These are phyloP conservation scores for Hippasteria phrygiana DNA, from an alignment of 53 echinoderm and acorn worm species.

Conservation along the genomic window DNA sequence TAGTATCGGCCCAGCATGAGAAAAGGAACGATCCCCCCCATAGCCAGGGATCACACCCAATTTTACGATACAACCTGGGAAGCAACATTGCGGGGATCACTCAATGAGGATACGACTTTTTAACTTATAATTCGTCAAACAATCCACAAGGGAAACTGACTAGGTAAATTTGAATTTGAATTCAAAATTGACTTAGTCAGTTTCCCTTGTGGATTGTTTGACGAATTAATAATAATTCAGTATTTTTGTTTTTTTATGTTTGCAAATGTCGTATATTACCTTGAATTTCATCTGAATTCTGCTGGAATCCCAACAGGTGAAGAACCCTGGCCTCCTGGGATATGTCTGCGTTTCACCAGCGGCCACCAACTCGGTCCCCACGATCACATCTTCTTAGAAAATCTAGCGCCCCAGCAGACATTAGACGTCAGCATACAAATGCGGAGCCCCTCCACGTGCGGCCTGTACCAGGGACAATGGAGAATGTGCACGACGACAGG, in stretches of 20 bases:
- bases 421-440: slow-evolving; percentile 92
- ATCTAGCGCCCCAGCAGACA: slow-evolving; percentile 66
- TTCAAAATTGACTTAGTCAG: no score
- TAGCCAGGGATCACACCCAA: no score
- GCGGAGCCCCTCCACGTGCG: slow-evolving; percentile 92
- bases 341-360: slow-evolving; percentile 86
- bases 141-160: no score
- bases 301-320: slow-evolving; percentile 61
- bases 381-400: slow-evolving; percentile 79
- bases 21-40: no score
- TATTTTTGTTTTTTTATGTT: neutral
- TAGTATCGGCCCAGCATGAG: no score
- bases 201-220: no score
- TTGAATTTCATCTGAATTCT: neutral
- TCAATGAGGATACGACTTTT: no score
- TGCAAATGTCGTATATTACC: neutral
- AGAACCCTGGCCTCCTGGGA: slow-evolving; percentile 89
- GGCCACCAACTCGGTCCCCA: slow-evolving; percentile 87
- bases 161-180: no score
- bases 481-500: slow-evolving; percentile 92
- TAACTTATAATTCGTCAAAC: no score
- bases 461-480: slow-evolving; percentile 96
- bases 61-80: no score
- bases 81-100: no score
- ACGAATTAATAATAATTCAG: no score